phyloP scores from a whole-genome alignment of 2,797 vertebrate species.

The Tokudaia muenninki region DNA sequence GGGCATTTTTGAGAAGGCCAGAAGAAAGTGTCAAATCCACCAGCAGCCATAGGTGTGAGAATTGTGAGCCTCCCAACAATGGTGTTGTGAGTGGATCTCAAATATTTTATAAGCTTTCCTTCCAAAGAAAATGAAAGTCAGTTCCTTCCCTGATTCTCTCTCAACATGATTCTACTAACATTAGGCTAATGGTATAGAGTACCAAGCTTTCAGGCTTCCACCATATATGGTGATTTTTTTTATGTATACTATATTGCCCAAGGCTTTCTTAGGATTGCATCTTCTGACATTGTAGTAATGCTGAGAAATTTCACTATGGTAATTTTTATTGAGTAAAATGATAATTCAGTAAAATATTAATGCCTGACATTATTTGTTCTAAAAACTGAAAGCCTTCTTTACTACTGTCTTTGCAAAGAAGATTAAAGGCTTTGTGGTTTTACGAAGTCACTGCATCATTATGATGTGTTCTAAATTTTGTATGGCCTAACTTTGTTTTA shows the following conservation, averaged over 20 bases:
- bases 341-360: constrained; percentile 52
- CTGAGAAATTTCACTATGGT: constrained; percentile 1
- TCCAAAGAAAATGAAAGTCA: constrained; percentile 7
- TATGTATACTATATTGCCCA: not conserved
- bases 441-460: not conserved
- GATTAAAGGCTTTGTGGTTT: constrained; percentile 13
- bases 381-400: not conserved
- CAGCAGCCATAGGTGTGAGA: not conserved
- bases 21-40: not conserved
- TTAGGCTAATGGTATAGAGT: not conserved
- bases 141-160: not conserved
- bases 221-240: not conserved
- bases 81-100: not conserved
- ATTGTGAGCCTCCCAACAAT: not conserved
- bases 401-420: constrained; percentile 12
- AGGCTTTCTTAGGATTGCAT: not conserved
- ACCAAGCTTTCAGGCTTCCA: not conserved
- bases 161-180: not conserved
- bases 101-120: not conserved
- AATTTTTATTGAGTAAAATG: constrained; percentile 46
- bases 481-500: not conserved
- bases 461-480: constrained; percentile 39
- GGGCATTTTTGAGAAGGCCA: not conserved
- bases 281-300: not conserved
- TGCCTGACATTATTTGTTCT: constrained; percentile 22